Percentiles rank a stretch among this genome's conserved stretches.
Conservation (phyloP, 37 sponge, comb jelly and placozoan species). For the Lycopodina hypogea region DNA sequence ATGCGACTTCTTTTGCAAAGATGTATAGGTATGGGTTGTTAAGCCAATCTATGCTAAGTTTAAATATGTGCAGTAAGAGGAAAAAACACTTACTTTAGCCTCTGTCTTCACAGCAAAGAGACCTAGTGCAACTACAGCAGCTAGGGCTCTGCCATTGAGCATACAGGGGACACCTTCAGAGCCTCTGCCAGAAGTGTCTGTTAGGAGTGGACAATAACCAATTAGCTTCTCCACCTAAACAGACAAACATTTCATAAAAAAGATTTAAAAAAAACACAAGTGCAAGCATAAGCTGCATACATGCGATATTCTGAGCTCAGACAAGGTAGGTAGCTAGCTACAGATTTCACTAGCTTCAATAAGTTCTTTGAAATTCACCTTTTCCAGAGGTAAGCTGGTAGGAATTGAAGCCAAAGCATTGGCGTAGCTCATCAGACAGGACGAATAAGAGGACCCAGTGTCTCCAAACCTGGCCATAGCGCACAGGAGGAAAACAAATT, state of each 20-base stretch:
- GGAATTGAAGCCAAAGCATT: constrained; percentile 27
- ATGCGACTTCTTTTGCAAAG: too few relatives aligned
- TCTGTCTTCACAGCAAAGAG: constrained; percentile 49
- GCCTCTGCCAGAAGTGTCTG: background rate
- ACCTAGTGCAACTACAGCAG: constrained; percentile 54
- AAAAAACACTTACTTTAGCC: constrained; percentile 14
- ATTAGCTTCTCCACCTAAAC: constrained; percentile 50
- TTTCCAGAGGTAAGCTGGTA: constrained; percentile 20
- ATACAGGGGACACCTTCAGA: background rate
- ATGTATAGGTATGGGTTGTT: too few relatives aligned
- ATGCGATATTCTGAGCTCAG: too few relatives aligned
- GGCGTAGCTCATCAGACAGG: constrained; percentile 49
- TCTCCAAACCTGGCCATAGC: constrained; percentile 43
- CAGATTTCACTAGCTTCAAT: too few relatives aligned
- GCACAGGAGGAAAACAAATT: background rate
- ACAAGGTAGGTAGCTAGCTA: constrained; percentile 5
- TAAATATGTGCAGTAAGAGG: background rate
- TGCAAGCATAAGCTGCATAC: too few relatives aligned
- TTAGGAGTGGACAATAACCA: constrained; percentile 38
- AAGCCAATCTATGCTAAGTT: too few relatives aligned
- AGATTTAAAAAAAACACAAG: too few relatives aligned
- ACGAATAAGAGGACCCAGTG: constrained; percentile 22
- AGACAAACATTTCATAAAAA: too few relatives aligned
- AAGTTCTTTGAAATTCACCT: constrained; percentile 22
- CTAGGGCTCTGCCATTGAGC: constrained; percentile 40